Base-by-base conservation (phyloP, 2,113 vertebrate genomes). In the Promerops cafer region DNA sequence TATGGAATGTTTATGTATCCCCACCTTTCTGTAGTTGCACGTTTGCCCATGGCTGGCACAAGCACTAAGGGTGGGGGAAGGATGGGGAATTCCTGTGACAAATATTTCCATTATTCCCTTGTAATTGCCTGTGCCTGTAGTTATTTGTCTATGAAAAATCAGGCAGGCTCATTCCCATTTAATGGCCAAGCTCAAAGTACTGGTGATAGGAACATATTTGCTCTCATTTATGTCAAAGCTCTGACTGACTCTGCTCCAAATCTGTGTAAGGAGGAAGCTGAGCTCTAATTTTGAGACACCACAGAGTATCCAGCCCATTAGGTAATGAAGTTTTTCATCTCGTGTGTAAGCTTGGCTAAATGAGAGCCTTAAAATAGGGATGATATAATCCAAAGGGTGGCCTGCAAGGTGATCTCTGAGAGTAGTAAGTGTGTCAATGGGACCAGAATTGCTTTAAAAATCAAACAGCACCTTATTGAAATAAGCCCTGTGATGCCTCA, bases 11-110 rank as follows among this genome's bases (percentile, higher is more conserved):
- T 53, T 7, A 8, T 1, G 3, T 10, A 6, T 23, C 14, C 42
- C 7, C 9, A 2, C 1, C 0, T 15, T 20, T 22, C 26, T 68
- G 1, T 11, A 2, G 10, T 22, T 21, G 9, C 4, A 7, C 8
- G 3, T 53, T 50, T n/a, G 7, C 23, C 22, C 27, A 33, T 0
- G 3, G 40, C 50, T 75, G 70, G 35, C 42, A n/a, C 35, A 20
- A n/a, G 6, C 35, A 6, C 33, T 42, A 0, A 6, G 11, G 11
- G 3, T 5, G 16, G 35, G 35, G 23, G 20, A 24, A 26, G 45
- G 45, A 44, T 33, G 31, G 24, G n/a, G 44, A 72, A 16, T n/a
- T 33, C 13, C 65, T 39, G 26, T 61, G 60, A 44, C n/a, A 65
- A 23, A 15, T 89, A 53, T 50, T 93, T 50, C 18, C 21, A 10